phyloP scores from a whole-genome alignment of 2,113 vertebrate species.

The Pseudorectes ferrugineus region DNA sequence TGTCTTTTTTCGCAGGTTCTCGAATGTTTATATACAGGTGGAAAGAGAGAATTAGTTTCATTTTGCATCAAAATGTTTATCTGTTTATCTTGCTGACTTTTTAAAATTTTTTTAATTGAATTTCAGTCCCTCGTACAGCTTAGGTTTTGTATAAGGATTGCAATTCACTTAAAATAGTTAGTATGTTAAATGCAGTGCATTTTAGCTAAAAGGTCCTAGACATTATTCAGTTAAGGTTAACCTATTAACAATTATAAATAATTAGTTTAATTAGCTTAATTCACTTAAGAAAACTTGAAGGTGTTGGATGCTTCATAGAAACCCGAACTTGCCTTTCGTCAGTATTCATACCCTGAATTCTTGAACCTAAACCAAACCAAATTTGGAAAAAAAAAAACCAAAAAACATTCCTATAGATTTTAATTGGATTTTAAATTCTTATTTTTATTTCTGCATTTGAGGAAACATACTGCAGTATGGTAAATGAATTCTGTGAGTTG shows the following conservation, averaged over 20 bases:
- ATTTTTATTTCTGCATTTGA: neutral
- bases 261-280: neutral
- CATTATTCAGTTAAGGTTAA: neutral
- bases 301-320: neutral
- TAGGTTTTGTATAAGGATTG: slow-evolving; percentile 7
- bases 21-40: neutral
- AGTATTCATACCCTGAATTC: neutral
- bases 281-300: neutral
- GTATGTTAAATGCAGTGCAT: slow-evolving; percentile 52
- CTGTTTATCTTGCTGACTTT: slow-evolving; percentile 15
- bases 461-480: neutral
- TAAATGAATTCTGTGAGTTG: neutral
- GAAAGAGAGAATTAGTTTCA: slow-evolving; percentile 43
- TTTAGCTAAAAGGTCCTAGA: slow-evolving; percentile 21
- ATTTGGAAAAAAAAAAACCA: too few relatives aligned
- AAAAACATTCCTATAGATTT: neutral
- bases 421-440: neutral
- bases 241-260: neutral
- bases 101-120: slow-evolving; percentile 15
- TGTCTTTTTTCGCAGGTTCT: neutral
- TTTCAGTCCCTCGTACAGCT: neutral
- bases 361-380: neutral
- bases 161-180: slow-evolving; percentile 42
- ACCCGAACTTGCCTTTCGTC: neutral
- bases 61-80: slow-evolving; percentile 65